Base-by-base conservation (phyloP, 2,888 invertebrate species). In the Taphrorychus bicolor region DNA sequence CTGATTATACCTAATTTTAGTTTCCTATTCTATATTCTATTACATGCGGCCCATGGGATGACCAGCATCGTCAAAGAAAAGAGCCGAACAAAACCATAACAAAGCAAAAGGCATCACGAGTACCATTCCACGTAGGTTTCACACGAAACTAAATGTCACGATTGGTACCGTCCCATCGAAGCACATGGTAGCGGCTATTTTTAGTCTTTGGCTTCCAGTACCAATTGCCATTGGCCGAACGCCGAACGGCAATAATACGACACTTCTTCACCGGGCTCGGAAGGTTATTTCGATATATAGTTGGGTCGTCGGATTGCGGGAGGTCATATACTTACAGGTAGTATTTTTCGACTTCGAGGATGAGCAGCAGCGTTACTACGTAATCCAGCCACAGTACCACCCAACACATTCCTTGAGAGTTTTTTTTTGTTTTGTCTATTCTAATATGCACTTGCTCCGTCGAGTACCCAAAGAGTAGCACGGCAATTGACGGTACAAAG, bases 331-430 rank as follows among this genome's bases (percentile, higher is more conserved):
- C 70, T 70, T 70, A 70, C 70, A 66, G 21, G 11, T 52, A 41
- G 17, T 17, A n/a, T n/a, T n/a, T 19, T n/a, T 66, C 22, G 49
- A 32, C 7, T 32, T 32, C 32, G 9, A 57, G 51, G 49, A 66
- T 59, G 11, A 66, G 59, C 60, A 66, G 57, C 22, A 63, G 59
- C 0, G 62, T 59, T 7, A n/a, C n/a, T n/a, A 70, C 58, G 32
- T 60, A 67, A n/a, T 70, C 61, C 17, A 67, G 16, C 45, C 45
- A 45, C 45, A 3, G 14, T 5, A 17, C 45, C 14, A 45, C 45
- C 45, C 14, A 45, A 45, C 45, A 45, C 45, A 45, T 32, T 32
- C 11, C 32, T n/a, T n/a, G n/a, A n/a, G n/a, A n/a, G n/a, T n/a
- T n/a, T n/a, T n/a, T n/a, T n/a, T n/a, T n/a, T n/a, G n/a, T n/a